A percentile compares a stretch with the other conserved stretches of the same genome.
phyloP scores from a whole-genome alignment of 2,888 invertebrate species.

The Exephanes ischioxanthus region DNA sequence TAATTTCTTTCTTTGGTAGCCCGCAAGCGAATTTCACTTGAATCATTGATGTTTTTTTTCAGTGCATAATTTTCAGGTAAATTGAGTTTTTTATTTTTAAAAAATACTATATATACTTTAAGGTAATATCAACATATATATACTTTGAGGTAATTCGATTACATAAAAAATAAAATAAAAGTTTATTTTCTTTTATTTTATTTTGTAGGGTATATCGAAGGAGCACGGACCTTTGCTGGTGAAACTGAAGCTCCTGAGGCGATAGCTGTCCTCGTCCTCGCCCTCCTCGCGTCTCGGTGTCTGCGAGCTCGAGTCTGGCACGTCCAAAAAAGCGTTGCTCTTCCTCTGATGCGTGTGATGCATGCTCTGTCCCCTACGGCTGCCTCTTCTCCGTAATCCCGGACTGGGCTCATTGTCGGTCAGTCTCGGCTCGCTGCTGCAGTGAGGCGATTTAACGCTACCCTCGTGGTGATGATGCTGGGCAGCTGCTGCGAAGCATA shows the following conservation, averaged over 20 bases:
- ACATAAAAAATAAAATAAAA: not conserved
- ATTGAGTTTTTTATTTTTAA: too few species aligned
- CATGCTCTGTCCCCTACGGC: conserved; percentile 86
- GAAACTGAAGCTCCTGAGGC: conserved; percentile 96
- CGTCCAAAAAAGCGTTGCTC: conserved; percentile 91
- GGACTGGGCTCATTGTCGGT: conserved; percentile 90
- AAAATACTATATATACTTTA: not conserved
- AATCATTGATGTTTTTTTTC: too few species aligned
- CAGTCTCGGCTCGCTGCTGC: conserved; percentile 89
- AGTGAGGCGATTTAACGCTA: conserved; percentile 86
- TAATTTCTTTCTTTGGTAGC: too few species aligned
- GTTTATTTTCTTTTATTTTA: not conserved
- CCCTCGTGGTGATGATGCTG: conserved; percentile 84
- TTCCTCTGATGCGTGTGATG: conserved; percentile 87
- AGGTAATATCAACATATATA: too few species aligned
- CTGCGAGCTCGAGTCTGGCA: conserved; percentile 87
- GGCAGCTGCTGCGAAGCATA: conserved; percentile 68
- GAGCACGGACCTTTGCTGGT: conserved; percentile 91
- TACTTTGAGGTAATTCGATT: too few species aligned
- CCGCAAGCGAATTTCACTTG: too few species aligned
- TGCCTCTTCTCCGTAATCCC: conserved; percentile 88
- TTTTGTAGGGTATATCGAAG: not conserved
- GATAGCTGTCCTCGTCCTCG: conserved; percentile 94
- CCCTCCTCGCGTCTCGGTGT: conserved; percentile 92
- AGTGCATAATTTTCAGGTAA: too few species aligned